Evolutionary conservation across 1,140 invertebrate genomes (phyloP).

Genomic region (Acyrthosiphon pisum): DNA sequence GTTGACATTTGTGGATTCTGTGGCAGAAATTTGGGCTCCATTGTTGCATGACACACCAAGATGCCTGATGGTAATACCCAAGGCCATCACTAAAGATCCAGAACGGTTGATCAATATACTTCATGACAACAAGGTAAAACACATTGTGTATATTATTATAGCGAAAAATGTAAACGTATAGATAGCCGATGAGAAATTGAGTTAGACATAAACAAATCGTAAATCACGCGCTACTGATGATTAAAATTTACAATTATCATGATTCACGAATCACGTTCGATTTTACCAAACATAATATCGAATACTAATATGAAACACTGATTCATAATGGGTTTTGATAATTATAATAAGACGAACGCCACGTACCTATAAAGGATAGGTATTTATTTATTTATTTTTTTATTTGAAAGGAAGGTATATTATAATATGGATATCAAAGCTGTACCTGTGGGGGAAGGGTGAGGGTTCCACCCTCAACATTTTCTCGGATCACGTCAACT

Average conservation of each 20-base stretch:
- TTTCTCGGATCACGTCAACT: too few species aligned
- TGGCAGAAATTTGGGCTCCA: constrained; percentile 85
- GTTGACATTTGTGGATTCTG: constrained; percentile 86
- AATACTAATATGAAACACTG: not conserved
- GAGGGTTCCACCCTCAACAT: too few species aligned
- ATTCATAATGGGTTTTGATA: not conserved
- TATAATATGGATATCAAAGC: too few species aligned
- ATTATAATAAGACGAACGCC: not conserved
- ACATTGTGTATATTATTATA: not conserved
- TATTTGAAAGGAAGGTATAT: too few species aligned
- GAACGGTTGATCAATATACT: constrained; percentile 73
- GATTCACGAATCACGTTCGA: not conserved
- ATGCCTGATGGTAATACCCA: constrained; percentile 75
- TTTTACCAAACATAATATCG: not conserved
- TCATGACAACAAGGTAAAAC: constrained; percentile 71
- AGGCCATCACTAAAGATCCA: constrained; percentile 76
- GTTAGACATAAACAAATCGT: not conserved
- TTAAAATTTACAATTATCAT: not conserved
- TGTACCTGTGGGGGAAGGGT: too few species aligned
- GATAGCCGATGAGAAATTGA: not conserved
- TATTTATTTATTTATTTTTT: too few species aligned
- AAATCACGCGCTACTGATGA: not conserved
- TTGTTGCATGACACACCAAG: constrained; percentile 70
- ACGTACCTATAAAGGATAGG: not conserved
- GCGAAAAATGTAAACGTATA: not conserved